Evolutionary conservation across 2,113 vertebrate genomes (phyloP).

Genomic region (Sardina pilchardus): DNA sequence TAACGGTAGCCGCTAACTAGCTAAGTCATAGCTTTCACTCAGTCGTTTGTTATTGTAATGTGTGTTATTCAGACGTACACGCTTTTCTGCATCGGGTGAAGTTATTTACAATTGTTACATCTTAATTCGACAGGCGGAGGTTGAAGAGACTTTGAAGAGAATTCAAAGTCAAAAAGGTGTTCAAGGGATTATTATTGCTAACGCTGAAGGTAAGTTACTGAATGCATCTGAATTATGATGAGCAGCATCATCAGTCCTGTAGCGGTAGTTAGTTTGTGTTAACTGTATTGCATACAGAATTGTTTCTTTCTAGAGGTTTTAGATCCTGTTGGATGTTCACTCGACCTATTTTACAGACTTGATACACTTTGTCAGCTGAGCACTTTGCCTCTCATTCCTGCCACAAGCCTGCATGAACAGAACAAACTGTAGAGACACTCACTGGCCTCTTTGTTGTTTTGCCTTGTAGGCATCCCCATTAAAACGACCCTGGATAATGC

Average conservation of each 20-base stretch:
- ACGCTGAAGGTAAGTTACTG: background rate
- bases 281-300: background rate
- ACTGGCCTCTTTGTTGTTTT: conserved; percentile 21
- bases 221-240: background rate
- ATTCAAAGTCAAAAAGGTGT: background rate
- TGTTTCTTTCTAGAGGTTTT: background rate
- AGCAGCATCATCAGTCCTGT: background rate
- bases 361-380: background rate
- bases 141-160: conserved; percentile 7
- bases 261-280: background rate
- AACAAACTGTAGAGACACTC: background rate
- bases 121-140: background rate
- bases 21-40: background rate
- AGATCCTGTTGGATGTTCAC: background rate
- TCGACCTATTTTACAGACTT: background rate
- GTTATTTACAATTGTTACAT: background rate
- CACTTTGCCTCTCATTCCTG: background rate
- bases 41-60: background rate
- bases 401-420: background rate
- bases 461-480: conserved; percentile 86
- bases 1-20: background rate
- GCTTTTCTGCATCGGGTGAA: background rate
- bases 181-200: conserved; percentile 5
- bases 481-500: conserved; percentile 91
- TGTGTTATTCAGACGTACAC: background rate